Percentiles rank a stretch among this genome's conserved stretches.
phyloP scores from a whole-genome alignment of 2,797 vertebrate species.

The Neosalanx taihuensis region DNA sequence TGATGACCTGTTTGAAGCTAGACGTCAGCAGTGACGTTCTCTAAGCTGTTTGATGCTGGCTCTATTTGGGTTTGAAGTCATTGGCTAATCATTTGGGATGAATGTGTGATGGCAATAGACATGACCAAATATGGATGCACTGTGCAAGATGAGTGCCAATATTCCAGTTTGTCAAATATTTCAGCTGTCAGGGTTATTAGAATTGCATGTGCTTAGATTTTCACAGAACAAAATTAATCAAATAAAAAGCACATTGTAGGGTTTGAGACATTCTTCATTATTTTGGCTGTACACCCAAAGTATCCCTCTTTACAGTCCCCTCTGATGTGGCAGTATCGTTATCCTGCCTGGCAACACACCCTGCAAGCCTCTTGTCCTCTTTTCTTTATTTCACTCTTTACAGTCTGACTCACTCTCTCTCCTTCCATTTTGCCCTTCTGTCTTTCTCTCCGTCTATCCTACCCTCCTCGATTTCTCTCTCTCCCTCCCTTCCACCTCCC shows the following conservation, averaged over 20 bases:
- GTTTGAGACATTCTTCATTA: neutral
- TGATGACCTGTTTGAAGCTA: constrained; percentile 10
- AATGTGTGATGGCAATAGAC: too few relatives aligned
- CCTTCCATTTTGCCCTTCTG: neutral
- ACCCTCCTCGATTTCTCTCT: neutral
- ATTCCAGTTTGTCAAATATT: neutral
- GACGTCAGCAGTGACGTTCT: constrained; percentile 4
- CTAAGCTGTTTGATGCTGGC: constrained; percentile 7
- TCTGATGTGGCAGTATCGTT: too few relatives aligned
- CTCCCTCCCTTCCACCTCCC: too few relatives aligned
- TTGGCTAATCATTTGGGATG: too few relatives aligned
- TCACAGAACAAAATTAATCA: too few relatives aligned
- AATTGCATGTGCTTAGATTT: neutral
- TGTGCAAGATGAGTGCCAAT: neutral
- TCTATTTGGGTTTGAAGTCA: constrained; percentile 1
- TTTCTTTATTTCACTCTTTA: too few relatives aligned
- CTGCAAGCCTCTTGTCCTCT: too few relatives aligned
- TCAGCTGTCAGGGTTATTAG: neutral
- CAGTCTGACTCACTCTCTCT: neutral
- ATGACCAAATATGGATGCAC: neutral
- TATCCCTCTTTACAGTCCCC: too few relatives aligned
- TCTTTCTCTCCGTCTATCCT: neutral
- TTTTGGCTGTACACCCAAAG: neutral
- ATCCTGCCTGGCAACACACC: too few relatives aligned
- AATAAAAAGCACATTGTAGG: too few relatives aligned